Base-by-base conservation (phyloP, 2,888 invertebrate genomes). In the Julus scandinavius region DNA sequence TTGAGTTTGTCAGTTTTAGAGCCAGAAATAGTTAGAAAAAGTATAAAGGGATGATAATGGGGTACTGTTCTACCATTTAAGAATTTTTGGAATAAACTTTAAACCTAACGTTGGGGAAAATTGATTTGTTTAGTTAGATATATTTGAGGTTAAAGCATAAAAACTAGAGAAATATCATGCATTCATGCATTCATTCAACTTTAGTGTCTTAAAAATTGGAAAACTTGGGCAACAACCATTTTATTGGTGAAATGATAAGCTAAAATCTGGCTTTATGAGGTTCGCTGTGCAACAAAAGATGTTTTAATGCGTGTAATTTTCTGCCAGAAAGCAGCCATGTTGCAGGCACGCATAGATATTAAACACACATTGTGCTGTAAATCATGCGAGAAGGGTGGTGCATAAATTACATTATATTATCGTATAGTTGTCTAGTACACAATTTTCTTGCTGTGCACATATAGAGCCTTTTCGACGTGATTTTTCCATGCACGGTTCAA, bases 371-470 rank as follows among this genome's bases (percentile, higher is more conserved):
- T 13, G 54, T 54, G 54, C 63, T n/a, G 63, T 63, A 63, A 63
- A 63, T 63, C 63, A 63, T 63, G 63, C 63, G 63, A 63, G n/a
- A 54, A 63, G 63, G 63, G 63, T 63, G 63, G 63, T 63, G 63
- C 63, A 63, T 63, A 63, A 63, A 63, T 63, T 17, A 63, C 3
- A n/a, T 63, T 63, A 63, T 45, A 45, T 45, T 45, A 5, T 45
- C 45, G 45, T 45, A 45, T n/a, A 63, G 17, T 63, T 63, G 63
- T n/a, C 63, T n/a, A 17, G n/a, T n/a, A n/a, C 63, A 63, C n/a
- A 15, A n/a, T n/a, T n/a, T 63, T 17, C 63, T n/a, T 6, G 63
- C 63, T 63, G 54, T 54, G 54, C 13, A 54, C 13, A 54, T 17
- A 54, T 17, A 54, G 45, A 7, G 45, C 45, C 63, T n/a, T n/a